Evolutionary conservation across 1,140 invertebrate species (phyloP).

Genomic region (Melitaea cinxia): DNA sequence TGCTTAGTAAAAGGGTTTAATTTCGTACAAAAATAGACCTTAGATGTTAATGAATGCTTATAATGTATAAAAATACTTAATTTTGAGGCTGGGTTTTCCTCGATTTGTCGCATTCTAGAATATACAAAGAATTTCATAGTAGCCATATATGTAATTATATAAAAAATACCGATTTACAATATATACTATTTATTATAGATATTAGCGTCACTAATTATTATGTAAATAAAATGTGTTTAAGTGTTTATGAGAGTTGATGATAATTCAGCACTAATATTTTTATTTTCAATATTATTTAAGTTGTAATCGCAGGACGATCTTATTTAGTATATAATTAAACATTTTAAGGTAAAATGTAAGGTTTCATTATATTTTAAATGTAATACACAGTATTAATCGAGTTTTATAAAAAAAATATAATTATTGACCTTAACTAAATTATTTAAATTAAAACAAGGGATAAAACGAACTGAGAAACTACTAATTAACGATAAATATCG

Average conservation of each 20-base stretch:
- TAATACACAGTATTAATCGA: conserved; percentile 11
- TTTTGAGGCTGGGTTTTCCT: conserved; percentile 2
- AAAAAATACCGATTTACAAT: not conserved
- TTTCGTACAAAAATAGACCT: conserved; percentile 19
- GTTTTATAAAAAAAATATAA: conserved; percentile 6
- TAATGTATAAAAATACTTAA: conserved; percentile 1
- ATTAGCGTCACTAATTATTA: not conserved
- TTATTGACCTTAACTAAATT: conserved; percentile 3
- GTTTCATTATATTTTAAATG: conserved; percentile 9
- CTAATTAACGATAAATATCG: conserved; percentile 48
- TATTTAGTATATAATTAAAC: conserved; percentile 8
- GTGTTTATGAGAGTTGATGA: not conserved
- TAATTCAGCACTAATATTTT: not conserved
- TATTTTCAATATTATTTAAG: conserved; percentile 1
- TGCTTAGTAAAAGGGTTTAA: conserved; percentile 28
- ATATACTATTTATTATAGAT: conserved; percentile 1
- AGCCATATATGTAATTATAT: not conserved
- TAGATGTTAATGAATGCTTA: conserved; percentile 10
- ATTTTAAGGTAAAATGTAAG: conserved; percentile 15
- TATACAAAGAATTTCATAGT: not conserved
- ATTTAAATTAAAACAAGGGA: conserved; percentile 54
- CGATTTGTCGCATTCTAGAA: not conserved
- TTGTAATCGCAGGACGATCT: conserved; percentile 14
- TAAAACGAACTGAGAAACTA: conserved; percentile 70
- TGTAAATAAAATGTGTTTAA: conserved; percentile 8